These are phyloP conservation scores for Pipistrellus pipistrellus DNA, from an alignment of 2,797 vertebrate genomes.

Conservation along the genomic window DNA sequence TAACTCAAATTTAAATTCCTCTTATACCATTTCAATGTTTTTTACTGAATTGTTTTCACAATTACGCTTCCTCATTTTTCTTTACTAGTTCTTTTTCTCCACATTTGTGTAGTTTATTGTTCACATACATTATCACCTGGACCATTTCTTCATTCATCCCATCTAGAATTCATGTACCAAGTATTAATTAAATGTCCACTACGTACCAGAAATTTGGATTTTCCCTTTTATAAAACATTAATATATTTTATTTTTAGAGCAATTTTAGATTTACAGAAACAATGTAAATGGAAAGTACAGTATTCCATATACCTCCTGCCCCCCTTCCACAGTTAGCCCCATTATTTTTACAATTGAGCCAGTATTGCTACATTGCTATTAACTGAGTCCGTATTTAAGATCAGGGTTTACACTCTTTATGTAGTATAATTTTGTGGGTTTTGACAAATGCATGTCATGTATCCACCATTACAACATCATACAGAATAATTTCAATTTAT, in stretches of 20 bases:
- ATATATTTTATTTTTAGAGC: neutral
- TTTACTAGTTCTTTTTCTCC: neutral
- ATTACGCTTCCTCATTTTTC: neutral
- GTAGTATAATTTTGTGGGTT: neutral
- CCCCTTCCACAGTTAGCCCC: neutral
- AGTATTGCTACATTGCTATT: neutral
- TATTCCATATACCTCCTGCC: neutral
- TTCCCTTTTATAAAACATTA: neutral
- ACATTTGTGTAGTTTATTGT: neutral
- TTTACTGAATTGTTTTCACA: neutral
- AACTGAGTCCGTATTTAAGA: neutral
- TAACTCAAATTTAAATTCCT: slow-evolving; percentile 13
- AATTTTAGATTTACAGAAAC: slow-evolving; percentile 3
- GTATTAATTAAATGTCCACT: neutral
- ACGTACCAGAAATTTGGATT: neutral
- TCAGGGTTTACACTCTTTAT: neutral
- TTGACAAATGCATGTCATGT: neutral
- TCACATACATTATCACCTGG: neutral
- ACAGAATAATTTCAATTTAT: neutral
- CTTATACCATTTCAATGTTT: neutral
- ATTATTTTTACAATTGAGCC: neutral
- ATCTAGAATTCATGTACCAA: neutral
- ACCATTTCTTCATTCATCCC: neutral
- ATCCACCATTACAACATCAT: neutral
- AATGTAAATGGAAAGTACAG: neutral